Base-by-base conservation (phyloP, 1,140 invertebrate species). In the Rhyzopertha dominica region DNA sequence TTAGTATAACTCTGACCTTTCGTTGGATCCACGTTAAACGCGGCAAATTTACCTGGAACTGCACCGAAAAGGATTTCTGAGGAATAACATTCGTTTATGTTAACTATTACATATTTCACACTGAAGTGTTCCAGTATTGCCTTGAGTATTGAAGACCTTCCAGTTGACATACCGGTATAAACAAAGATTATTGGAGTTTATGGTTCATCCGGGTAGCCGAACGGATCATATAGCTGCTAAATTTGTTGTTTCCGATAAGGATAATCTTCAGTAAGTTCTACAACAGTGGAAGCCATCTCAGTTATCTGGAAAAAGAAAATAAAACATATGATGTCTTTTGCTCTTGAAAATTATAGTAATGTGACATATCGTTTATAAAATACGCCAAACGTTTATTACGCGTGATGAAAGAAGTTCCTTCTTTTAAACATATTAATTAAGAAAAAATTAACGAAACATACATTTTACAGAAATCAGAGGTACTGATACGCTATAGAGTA, bases 31-130 rank as follows among this genome's bases (percentile, higher is more conserved):
- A 70, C 58, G 34, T 53, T 42, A 39, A 70, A 65, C 2, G 56
- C 54, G 5, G 65, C 61, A 4, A 92, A 63, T 38, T 77, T 74
- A 31, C 74, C 75, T 17, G 91, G 47, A 14, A 90, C 80, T n/a
- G 76, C 75, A 65, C 90, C 86, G 57, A 81, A 84, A 26, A 92
- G 68, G 37, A 89, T 79, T 68, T 80, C 82, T 2, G 73, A 66
- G n/a, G 75, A 78, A 57, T 84, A 85, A 59, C 84, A 87, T 62
- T 93, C 89, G 4, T 90, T 74, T 61, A 87, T 86, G 65, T 91
- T 87, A n/a, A 92, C 66, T 31, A 79, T 63, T 16, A 81, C 79
- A 54, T 76, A 69, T 60, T 78, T 80, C 28, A 82, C 78, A 5
- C 73, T 54, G 24, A 82, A 69, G 49, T 74, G 63, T 13, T 73